Base-by-base conservation (phyloP, 2,113 vertebrate genomes). In the Urocynchramus pylzowi region DNA sequence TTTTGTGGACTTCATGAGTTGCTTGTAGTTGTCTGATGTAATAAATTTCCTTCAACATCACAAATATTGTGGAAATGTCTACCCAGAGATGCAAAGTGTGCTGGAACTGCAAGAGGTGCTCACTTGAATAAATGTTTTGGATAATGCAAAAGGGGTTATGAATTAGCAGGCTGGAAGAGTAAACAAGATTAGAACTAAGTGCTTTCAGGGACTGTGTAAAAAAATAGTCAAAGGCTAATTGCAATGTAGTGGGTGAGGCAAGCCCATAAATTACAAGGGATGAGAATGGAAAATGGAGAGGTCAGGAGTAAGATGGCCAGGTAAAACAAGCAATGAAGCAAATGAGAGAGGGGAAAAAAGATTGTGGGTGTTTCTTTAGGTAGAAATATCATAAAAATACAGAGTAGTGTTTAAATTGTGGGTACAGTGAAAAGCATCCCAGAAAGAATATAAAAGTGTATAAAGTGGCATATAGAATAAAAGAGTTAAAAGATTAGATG, bases 201-300 rank as follows among this genome's bases (percentile, higher is more conserved):
- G 87, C 78, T 95, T 97, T 64, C 13, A 41, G 53, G 52, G 63
- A n/a, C 57, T 68, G 41, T 84, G 76, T 81, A 26, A 93, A 83
- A 85, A 97, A 93, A 50, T 82, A 95, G 95, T 90, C 84, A 84
- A 92, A 96, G 64, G 81, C 81, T 97, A 97, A 96, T 95, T 96
- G 83, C 42, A 90, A 81, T 92, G 75, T 44, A 95, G 73, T 69
- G 63, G 28, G 49, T 95, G 79, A 90, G 47, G 61, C 54, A 95
- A 96, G 74, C 30, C 63, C 56, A 35, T 93, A 84, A 94, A 94
- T 94, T 83, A 95, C 65, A 93, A 77, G 30, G 27, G 53, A 17
- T 91, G 63, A 79, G 44, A 80, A 70, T 63, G 52, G 89, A 95
- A 97, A 97, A 87, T 74, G 39, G 71, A 59, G 57, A 94, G 64